Evolutionary conservation across 2,113 vertebrate species (phyloP), one percentile per base, ranked within the genome.

Genomic region (Osmerus mordax): DNA sequence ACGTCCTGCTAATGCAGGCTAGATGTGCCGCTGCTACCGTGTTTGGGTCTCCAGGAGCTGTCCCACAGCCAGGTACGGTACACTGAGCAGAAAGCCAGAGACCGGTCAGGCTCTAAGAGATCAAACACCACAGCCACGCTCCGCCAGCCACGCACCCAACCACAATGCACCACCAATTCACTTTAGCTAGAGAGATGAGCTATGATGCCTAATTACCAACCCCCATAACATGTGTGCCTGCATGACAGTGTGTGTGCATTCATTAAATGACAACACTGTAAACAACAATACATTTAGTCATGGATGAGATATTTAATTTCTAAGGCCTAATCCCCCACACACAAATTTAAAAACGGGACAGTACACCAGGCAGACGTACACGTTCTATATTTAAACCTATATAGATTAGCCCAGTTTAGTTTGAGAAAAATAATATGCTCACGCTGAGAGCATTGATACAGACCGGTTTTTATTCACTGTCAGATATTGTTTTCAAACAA

Each of bases 191-290:
- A n/a, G 54, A 56, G 54, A 56, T 56, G n/a, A 56, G 54, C 82
- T 63, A 69, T n/a, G 61, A 76, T 69, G 72, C 78, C 1, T 32
- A 51, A 58, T 18, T 65, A 75, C 76, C 56, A 2, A 67, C 70
- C 16, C 16, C 15, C 78, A 78, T 73, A 77, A 78, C 78, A 65
- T 71, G 71, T 73, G 78, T 47, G 77, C 76, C 78, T 81, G 80
- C 81, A 76, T 75, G 29, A 2, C 60, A 66, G 72, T 80, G 81
- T 84, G 81, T 81, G 77, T 77, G 67, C 55, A 75, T 79, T 75
- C 75, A 83, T 78, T 72, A 72, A 79, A 80, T 15, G 16, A 54
- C 53, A 12, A 54, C 53, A 54, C 11, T 3, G n/a, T 56, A n/a
- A 47, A 47, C 41, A 47, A 11, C 7, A 47, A 47, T 11, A 47